phyloP scores from a whole-genome alignment of 2,888 invertebrate genomes.

The Acrocyrtus sp. region DNA sequence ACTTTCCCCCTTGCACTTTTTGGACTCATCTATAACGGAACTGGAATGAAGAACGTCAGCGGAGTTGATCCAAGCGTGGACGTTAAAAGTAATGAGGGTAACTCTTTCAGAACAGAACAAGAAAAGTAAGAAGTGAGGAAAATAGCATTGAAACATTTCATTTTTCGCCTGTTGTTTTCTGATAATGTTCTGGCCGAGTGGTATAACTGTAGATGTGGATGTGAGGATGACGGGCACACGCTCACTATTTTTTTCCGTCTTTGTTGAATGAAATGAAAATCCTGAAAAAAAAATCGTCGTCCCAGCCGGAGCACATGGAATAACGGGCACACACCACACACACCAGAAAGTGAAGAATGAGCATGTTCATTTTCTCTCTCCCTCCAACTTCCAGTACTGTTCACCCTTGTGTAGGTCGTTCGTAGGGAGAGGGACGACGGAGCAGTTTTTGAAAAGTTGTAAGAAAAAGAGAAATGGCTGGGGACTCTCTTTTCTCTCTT shows the following conservation, averaged over 20 bases:
- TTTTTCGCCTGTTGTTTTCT: background rate
- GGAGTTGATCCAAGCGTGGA: background rate
- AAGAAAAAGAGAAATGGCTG: background rate
- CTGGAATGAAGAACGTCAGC: constrained; percentile 3
- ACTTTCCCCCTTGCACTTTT: too few species aligned
- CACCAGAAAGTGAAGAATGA: too few species aligned
- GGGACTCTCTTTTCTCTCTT: too few species aligned
- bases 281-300: too few species aligned
- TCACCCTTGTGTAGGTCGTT: background rate
- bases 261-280: constrained; percentile 3
- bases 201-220: too few species aligned
- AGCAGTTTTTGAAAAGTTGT: background rate
- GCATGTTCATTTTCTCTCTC: too few species aligned
- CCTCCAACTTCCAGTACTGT: too few species aligned
- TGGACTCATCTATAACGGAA: too few species aligned
- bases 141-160: background rate
- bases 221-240: constrained; percentile 22
- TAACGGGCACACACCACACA: too few species aligned
- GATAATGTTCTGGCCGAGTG: too few species aligned
- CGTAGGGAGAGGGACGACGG: background rate
- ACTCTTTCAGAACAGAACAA: constrained; percentile 3
- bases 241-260: constrained; percentile 5
- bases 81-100: constrained; percentile 19
- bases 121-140: background rate
- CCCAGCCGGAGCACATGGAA: too few species aligned